Percentiles rank a stretch among this genome's conserved stretches.
Conservation (phyloP, 2,888 invertebrate species). For the Esperia sulphurella region DNA sequence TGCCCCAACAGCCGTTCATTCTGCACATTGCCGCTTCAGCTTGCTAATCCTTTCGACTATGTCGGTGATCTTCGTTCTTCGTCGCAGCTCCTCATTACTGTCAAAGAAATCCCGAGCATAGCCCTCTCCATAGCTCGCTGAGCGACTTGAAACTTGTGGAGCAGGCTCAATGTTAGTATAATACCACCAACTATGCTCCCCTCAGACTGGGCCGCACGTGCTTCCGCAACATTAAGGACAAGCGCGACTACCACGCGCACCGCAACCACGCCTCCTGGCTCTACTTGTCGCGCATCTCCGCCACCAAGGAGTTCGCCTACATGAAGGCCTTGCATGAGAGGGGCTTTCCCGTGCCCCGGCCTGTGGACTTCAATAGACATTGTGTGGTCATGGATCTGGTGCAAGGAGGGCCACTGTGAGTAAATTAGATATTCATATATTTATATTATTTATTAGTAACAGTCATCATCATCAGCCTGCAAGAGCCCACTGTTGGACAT, state of each 20-base stretch:
- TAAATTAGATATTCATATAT: no score
- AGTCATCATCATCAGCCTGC: no score
- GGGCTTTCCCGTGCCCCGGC: slow-evolving; percentile 96
- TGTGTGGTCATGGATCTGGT: slow-evolving; percentile 98
- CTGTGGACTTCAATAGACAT: slow-evolving; percentile 96
- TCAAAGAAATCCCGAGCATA: no score
- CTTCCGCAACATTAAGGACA: slow-evolving; percentile 96
- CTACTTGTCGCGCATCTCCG: slow-evolving; percentile 96
- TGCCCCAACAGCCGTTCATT: no score
- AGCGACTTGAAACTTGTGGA: no score
- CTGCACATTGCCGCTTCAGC: no score
- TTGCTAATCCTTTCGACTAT: no score
- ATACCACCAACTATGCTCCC: background rate
- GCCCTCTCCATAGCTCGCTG: no score
- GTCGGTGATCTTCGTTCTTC: no score
- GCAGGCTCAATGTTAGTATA: no score
- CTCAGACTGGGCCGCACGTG: slow-evolving; percentile 94
- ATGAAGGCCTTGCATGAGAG: slow-evolving; percentile 95
- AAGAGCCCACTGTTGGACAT: no score
- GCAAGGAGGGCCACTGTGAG: slow-evolving; percentile 88
- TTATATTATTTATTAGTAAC: background rate
- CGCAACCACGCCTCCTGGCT: slow-evolving; percentile 96
- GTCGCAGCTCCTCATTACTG: no score
- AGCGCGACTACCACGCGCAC: slow-evolving; percentile 97
- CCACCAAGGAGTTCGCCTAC: slow-evolving; percentile 98